Conservation (phyloP, 2,888 invertebrate genomes). For the Leptopilina myrica region DNA sequence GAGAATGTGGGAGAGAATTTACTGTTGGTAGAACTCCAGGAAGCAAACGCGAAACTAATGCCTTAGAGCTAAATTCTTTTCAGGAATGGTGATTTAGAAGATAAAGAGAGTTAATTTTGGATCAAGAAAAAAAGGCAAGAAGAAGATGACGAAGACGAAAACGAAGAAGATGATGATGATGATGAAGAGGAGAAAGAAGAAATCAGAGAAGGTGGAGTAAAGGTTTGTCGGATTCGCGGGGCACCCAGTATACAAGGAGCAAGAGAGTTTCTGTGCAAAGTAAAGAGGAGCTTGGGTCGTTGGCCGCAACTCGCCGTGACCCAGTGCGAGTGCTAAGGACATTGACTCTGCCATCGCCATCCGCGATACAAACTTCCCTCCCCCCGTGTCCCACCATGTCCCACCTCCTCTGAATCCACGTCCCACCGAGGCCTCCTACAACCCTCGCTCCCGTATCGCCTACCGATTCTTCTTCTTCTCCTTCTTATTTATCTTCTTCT, state of each 20-base stretch:
- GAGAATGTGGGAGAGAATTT: constrained; percentile 37
- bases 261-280: constrained; percentile 68
- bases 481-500: too few relatives aligned
- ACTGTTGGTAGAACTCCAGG: constrained; percentile 38
- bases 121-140: not conserved
- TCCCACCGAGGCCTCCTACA: constrained; percentile 58
- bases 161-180: too few relatives aligned
- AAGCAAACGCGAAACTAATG: constrained; percentile 35
- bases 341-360: constrained; percentile 77
- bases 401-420: constrained; percentile 53
- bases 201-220: constrained; percentile 51
- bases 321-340: constrained; percentile 76
- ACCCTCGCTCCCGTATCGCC: constrained; percentile 70
- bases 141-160: too few relatives aligned
- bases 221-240: constrained; percentile 54
- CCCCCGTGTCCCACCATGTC: constrained; percentile 56
- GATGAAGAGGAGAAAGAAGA: constrained; percentile 1
- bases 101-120: constrained; percentile 40
- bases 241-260: constrained; percentile 53
- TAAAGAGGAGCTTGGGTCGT: constrained; percentile 75
- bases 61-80: constrained; percentile 38
- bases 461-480: constrained; percentile 65
- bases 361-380: constrained; percentile 75
- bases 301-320: constrained; percentile 77
- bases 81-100: constrained; percentile 26